A percentile compares a stretch with the other conserved stretches of the same genome.
Conservation (phyloP, 2,113 vertebrate species). For the Daubentonia madagascariensis region DNA sequence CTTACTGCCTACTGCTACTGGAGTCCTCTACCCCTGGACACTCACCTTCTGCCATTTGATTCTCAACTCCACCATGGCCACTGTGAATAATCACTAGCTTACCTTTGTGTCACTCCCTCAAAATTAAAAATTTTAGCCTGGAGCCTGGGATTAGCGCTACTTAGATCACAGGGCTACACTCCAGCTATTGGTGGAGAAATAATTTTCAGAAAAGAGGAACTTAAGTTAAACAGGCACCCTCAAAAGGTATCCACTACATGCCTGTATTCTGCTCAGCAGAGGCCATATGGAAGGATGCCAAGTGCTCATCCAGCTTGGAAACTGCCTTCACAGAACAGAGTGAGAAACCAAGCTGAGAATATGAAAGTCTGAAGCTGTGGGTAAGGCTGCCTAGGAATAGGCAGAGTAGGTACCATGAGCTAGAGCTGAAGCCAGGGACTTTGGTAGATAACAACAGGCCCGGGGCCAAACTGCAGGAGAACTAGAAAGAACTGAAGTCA, state of each 20-base stretch:
- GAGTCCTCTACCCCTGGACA: not conserved
- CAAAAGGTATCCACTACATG: not conserved
- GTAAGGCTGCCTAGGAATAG: not conserved
- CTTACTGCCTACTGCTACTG: not conserved
- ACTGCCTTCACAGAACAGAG: not conserved
- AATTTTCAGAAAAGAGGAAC: not conserved
- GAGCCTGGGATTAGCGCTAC: not conserved
- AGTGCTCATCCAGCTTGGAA: not conserved
- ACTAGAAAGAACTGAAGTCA: not conserved
- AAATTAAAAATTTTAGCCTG: conserved; percentile 17
- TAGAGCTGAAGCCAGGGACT: not conserved
- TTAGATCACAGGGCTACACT: not conserved
- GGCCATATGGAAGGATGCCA: not conserved
- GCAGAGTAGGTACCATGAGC: not conserved
- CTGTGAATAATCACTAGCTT: not conserved
- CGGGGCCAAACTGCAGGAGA: not conserved
- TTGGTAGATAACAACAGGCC: not conserved
- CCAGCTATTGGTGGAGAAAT: not conserved
- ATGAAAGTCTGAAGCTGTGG: not conserved
- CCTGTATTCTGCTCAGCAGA: not conserved
- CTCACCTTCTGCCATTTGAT: not conserved
- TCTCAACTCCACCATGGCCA: not conserved
- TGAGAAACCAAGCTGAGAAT: not conserved
- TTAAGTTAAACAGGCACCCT: not conserved
- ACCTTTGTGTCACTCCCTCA: not conserved